phyloP scores from a whole-genome alignment of 2,888 invertebrate species.

The Lasioglossum calceatum region DNA sequence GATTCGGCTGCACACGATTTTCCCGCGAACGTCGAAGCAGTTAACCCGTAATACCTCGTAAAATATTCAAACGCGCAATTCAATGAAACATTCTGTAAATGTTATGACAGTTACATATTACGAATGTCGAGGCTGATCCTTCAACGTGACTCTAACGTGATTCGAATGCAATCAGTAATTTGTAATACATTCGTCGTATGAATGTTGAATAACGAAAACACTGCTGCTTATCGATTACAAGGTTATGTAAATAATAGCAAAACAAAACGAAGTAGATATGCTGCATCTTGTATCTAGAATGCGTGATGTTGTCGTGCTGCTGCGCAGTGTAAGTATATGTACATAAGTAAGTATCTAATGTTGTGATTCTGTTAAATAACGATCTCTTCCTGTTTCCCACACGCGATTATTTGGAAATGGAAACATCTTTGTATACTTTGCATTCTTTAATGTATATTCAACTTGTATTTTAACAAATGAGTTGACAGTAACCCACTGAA shows the following conservation, averaged over 20 bases:
- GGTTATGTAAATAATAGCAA: neutral
- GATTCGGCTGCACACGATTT: neutral
- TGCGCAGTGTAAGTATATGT: neutral
- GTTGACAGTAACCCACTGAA: neutral
- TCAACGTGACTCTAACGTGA: neutral
- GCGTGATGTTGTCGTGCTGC: neutral
- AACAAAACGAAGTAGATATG: neutral
- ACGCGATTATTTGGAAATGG: neutral
- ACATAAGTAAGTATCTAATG: neutral
- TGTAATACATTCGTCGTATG: constrained; percentile 2
- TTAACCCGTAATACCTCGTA: neutral
- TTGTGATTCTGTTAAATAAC: neutral
- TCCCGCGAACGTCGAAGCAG: neutral
- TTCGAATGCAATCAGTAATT: neutral
- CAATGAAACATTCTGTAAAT: neutral
- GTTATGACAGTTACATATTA: neutral
- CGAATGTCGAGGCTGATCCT: neutral
- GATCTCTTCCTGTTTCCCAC: neutral
- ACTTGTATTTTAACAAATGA: constrained; percentile 26
- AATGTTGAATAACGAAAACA: neutral
- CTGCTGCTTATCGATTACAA: neutral
- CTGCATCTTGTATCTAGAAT: neutral
- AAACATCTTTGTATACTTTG: neutral
- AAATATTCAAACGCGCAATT: neutral
- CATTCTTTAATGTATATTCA: constrained; percentile 17